A percentile compares a stretch with the other conserved stretches of the same genome.
phyloP scores from a whole-genome alignment of 92 coral and sea anemone genomes.

The Anthopleura xanthogrammica region DNA sequence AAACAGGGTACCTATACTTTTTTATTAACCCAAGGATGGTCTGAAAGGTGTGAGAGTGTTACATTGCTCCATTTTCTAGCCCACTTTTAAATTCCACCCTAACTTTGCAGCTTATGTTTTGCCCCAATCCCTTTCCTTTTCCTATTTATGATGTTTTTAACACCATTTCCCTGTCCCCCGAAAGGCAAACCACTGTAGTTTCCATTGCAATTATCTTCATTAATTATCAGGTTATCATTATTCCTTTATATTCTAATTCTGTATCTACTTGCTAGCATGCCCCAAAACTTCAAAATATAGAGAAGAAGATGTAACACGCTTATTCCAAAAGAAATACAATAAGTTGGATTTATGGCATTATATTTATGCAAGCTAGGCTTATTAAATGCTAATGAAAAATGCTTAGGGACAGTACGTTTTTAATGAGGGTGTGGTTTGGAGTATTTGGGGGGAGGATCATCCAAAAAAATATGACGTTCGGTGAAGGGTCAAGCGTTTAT shows the following conservation, averaged over 20 bases:
- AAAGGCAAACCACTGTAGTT: too few species aligned
- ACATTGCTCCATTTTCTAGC: background rate
- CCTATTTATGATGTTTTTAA: background rate
- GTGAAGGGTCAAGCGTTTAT: too few species aligned
- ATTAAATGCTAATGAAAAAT: background rate
- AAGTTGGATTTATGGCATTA: background rate
- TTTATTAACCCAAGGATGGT: background rate
- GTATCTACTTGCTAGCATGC: constrained; percentile 6
- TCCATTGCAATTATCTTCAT: too few species aligned
- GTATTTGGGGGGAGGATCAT: too few species aligned
- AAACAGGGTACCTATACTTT: too few species aligned
- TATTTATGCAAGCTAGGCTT: background rate
- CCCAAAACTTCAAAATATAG: background rate
- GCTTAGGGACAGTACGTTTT: too few species aligned
- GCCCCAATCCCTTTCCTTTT: too few species aligned
- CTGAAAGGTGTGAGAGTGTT: background rate
- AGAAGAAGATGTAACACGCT: constrained; percentile 11
- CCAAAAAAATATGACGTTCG: too few species aligned
- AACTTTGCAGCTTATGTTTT: too few species aligned
- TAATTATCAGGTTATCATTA: too few species aligned
- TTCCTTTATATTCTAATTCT: too few species aligned
- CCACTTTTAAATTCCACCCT: background rate
- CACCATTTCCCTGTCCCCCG: background rate
- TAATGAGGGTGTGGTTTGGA: too few species aligned
- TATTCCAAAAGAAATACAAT: constrained; percentile 16